phyloP scores from a whole-genome alignment of 1,140 invertebrate genomes.

The Lordiphosa clarofinis region DNA sequence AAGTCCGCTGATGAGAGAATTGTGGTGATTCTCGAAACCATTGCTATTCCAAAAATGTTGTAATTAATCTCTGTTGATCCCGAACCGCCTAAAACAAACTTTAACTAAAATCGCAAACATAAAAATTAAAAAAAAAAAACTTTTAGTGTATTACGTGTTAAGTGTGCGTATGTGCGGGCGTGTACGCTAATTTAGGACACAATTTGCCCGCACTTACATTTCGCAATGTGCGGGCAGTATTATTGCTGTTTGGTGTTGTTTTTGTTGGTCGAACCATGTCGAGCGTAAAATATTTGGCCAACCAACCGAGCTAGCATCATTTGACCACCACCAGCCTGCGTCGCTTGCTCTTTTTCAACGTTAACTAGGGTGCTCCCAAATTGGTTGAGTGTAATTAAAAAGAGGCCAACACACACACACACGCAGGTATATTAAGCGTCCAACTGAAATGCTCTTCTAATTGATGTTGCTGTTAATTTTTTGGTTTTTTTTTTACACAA shows the following conservation, averaged over 20 bases:
- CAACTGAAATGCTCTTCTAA: slow-evolving; percentile 7
- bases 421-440: slow-evolving; percentile 33
- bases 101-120: too few species aligned
- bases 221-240: slow-evolving; percentile 21
- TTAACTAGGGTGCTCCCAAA: slow-evolving; percentile 7
- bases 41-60: too few species aligned
- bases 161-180: slow-evolving; percentile 2
- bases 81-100: too few species aligned
- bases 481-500: background rate
- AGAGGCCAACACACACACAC: slow-evolving; percentile 18
- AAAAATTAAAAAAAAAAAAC: too few species aligned
- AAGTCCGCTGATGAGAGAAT: too few species aligned
- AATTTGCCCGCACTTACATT: slow-evolving; percentile 6
- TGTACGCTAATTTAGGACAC: slow-evolving; percentile 1
- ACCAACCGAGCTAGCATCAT: slow-evolving; percentile 18
- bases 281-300: slow-evolving; percentile 57
- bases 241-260: slow-evolving; percentile 16
- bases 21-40: too few species aligned
- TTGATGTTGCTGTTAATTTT: slow-evolving; percentile 2
- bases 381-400: slow-evolving; percentile 49
- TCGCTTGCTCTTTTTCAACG: background rate
- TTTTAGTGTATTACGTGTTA: slow-evolving; percentile 2
- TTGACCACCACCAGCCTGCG: background rate
- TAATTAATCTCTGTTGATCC: too few species aligned
- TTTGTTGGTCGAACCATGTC: slow-evolving; percentile 30